phyloP scores from a whole-genome alignment of 1,140 invertebrate species.

The Stenopsyche tienmushanensis region DNA sequence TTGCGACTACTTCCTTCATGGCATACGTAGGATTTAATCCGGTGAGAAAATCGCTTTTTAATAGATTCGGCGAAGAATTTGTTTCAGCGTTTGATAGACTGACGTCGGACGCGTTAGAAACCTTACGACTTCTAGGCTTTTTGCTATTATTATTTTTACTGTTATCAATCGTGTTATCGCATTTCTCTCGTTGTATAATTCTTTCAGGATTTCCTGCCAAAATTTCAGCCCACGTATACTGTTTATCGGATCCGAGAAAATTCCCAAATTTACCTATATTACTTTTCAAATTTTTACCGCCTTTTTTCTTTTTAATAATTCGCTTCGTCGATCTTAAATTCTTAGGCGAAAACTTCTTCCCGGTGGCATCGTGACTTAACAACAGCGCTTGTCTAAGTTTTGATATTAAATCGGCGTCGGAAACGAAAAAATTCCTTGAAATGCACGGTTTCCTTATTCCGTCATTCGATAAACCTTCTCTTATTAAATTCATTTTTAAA shows the following conservation, averaged over 20 bases:
- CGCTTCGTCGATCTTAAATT: conserved; percentile 55
- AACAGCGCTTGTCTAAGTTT: conserved; percentile 52
- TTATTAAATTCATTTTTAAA: conserved; percentile 51
- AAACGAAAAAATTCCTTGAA: conserved; percentile 54
- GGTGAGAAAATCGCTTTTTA: conserved; percentile 53
- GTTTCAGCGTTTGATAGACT: conserved; percentile 43
- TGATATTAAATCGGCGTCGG: conserved; percentile 51
- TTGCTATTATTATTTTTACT: conserved; percentile 49
- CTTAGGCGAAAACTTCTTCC: conserved; percentile 53
- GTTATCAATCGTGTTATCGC: conserved; percentile 42
- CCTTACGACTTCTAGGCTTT: conserved; percentile 53
- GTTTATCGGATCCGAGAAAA: conserved; percentile 54
- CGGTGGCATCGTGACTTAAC: conserved; percentile 48
- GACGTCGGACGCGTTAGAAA: conserved; percentile 49
- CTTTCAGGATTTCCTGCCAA: conserved; percentile 58
- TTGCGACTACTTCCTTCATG: conserved; percentile 59
- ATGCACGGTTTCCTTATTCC: conserved; percentile 51
- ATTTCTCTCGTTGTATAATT: conserved; percentile 52
- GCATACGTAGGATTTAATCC: conserved; percentile 57
- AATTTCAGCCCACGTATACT: conserved; percentile 60
- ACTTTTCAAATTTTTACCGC: conserved; percentile 49
- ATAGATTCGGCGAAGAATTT: conserved; percentile 47
- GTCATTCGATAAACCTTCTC: conserved; percentile 52
- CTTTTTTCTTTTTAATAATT: conserved; percentile 50
- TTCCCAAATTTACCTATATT: conserved; percentile 55